These are phyloP conservation scores for Abramis brama DNA, from an alignment of 2,113 vertebrate genomes.

Conservation along the genomic window DNA sequence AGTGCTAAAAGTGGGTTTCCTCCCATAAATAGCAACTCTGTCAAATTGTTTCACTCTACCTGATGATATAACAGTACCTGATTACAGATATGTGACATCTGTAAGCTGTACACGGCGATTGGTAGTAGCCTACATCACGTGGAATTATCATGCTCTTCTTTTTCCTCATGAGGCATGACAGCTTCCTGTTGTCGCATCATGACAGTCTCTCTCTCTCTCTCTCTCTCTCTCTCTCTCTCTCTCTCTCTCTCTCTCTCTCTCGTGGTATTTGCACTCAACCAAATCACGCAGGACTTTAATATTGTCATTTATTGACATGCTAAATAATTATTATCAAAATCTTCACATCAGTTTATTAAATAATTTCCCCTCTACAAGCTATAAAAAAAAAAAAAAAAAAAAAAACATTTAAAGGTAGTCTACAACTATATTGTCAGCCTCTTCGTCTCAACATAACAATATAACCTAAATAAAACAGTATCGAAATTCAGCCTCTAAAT, in stretches of 20 bases:
- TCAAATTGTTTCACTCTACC: not conserved
- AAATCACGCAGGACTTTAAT: not conserved
- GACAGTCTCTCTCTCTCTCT: not conserved
- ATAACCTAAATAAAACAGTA: not conserved
- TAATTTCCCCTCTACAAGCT: not conserved
- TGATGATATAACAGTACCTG: not conserved
- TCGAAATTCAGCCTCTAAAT: not conserved
- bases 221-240: not conserved
- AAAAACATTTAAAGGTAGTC: not conserved
- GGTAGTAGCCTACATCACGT: not conserved
- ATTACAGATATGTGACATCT: conserved; percentile 9
- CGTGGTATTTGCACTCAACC: not conserved
- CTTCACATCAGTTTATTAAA: not conserved
- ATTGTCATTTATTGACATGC: not conserved
- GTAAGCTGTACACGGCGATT: not conserved
- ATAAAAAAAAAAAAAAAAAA: not conserved
- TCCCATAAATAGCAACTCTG: not conserved
- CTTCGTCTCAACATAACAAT: not conserved
- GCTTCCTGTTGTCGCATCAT: conserved; percentile 10
- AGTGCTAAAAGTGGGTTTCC: not conserved
- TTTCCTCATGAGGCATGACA: conserved; percentile 22
- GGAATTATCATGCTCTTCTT: not conserved
- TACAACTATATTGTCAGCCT: not conserved
- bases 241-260: not conserved
- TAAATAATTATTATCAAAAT: not conserved